Conservation (phyloP, 2,113 vertebrate species). For the Pseudorhombus dupliciocellatus region DNA sequence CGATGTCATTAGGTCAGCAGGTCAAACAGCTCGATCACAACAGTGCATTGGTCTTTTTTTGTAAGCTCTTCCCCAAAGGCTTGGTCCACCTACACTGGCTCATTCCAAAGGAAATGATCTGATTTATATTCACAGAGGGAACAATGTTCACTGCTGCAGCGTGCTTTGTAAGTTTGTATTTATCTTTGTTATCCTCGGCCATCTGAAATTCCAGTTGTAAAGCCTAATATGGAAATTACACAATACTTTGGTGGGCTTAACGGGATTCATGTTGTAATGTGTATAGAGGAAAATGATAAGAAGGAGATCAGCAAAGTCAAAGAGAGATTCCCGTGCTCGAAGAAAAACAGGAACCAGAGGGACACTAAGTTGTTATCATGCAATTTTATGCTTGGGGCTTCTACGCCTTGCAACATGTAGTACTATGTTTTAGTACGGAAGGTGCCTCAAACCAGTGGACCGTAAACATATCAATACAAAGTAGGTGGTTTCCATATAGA, state of each 20-base stretch:
- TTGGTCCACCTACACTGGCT: slow-evolving; percentile 31
- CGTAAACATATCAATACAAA: too few relatives aligned
- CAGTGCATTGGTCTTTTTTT: slow-evolving; percentile 18
- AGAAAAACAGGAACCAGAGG: background rate
- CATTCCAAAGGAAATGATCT: slow-evolving; percentile 19
- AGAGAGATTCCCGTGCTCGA: background rate
- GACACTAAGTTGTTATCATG: too few relatives aligned
- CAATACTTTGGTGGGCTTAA: background rate
- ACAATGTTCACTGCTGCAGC: background rate
- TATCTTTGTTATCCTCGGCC: background rate
- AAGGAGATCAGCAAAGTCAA: background rate
- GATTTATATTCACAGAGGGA: slow-evolving; percentile 32
- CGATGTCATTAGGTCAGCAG: slow-evolving; percentile 27
- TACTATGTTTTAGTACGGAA: too few relatives aligned
- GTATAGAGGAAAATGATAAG: background rate
- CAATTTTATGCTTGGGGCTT: too few relatives aligned
- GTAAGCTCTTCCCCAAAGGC: slow-evolving; percentile 14
- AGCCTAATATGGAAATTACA: background rate
- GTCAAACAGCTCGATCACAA: slow-evolving; percentile 7
- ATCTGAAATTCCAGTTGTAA: background rate
- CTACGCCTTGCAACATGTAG: too few relatives aligned
- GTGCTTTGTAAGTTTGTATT: background rate
- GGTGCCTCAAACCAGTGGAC: too few relatives aligned
- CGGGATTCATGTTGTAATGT: background rate
- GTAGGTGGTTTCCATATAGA: too few relatives aligned